Evolutionary conservation across 1,140 invertebrate species (phyloP).

Genomic region (Arion vulgaris): DNA sequence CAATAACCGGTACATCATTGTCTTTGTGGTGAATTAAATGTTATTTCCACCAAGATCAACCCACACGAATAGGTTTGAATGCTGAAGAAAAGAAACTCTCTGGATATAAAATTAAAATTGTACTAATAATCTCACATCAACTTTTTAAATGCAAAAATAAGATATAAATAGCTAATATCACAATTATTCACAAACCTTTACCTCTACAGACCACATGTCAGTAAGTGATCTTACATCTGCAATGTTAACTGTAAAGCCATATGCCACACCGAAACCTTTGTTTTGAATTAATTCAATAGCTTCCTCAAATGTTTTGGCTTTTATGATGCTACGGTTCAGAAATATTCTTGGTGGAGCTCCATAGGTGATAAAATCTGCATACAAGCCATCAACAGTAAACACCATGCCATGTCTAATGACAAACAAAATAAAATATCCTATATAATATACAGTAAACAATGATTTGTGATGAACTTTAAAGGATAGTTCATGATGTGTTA

Average conservation of each 20-base stretch:
- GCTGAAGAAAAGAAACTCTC: no score
- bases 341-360: conserved; percentile 18
- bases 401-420: conserved; percentile 26
- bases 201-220: conserved; percentile 19
- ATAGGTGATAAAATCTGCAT: conserved; percentile 7
- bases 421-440: neutral
- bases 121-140: no score
- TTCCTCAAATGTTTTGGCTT: conserved; percentile 17
- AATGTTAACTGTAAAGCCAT: conserved; percentile 24
- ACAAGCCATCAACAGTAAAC: conserved; percentile 24
- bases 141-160: no score
- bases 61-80: no score
- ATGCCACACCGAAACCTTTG: conserved; percentile 12
- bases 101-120: no score
- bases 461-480: no score
- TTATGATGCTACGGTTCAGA: conserved; percentile 8
- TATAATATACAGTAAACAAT: no score
- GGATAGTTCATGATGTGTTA: no score
- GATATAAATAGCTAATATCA: no score
- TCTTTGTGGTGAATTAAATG: no score
- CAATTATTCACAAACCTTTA: neutral
- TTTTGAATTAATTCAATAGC: conserved; percentile 21
- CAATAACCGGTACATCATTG: no score
- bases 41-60: no score
- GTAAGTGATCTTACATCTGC: neutral